Base-by-base conservation (phyloP, 2,888 invertebrate genomes). In the Sarcophaga subvicina region DNA sequence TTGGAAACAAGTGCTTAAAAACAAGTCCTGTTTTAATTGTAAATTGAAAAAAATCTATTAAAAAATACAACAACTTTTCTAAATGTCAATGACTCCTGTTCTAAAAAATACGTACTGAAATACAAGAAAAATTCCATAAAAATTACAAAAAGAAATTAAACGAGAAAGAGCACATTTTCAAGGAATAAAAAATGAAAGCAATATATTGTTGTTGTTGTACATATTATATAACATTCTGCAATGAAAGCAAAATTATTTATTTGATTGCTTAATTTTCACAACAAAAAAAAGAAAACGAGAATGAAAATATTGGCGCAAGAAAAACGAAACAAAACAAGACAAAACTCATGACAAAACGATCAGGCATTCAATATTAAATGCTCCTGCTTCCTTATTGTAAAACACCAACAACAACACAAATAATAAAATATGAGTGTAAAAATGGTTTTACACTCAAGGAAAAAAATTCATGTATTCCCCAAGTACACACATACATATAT, bases 201-300 rank as follows among this genome's bases (percentile, higher is more conserved):
- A 72, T 11, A 60, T n/a, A 22, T 47, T 25, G 22, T 45, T 12
- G 14, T 49, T 11, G 20, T 45, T n/a, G 20, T 12, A 11, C 63
- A 60, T 63, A 49, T 80, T 83, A 78, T 75, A 75, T 66, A 86
- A 86, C 86, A 83, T 85, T 87, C 70, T 73, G 63, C 71, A 88
- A 86, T 70, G 88, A 89, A 89, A 89, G 84, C 88, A 86, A 89
- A 89, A 88, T 88, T 88, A 87, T 89, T 88, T 86, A 77, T 83
- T 89, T 89, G 88, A 89, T 89, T 89, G 88, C 89, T 89, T 85
- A 88, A 89, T 88, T 89, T 89, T 62, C 80, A 70, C 80, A 67
- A 59, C 63, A 83, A 80, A 64, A 14, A 37, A 8, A 37, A 37
- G 0, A 37, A 37, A 37, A 14, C 11, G 17, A 12, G 0, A 14